A percentile compares a stretch with the other conserved stretches of the same genome.
Conservation (phyloP, 2,797 vertebrate species). For the Sebastes kiyomatsui region DNA sequence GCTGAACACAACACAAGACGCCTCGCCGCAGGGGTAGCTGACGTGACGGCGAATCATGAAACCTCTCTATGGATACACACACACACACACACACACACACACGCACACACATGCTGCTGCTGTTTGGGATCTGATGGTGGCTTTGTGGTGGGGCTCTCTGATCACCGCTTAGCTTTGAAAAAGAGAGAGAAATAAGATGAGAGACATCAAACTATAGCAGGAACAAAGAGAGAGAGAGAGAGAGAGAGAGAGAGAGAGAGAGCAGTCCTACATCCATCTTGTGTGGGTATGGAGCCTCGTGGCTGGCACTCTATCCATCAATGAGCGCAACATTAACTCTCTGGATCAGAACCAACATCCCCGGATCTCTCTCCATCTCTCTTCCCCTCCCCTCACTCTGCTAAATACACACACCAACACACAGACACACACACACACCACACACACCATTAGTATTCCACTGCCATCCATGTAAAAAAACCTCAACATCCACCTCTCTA, state of each 20-base stretch:
- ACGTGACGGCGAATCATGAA: not conserved
- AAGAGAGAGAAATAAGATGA: slow-evolving; percentile 48
- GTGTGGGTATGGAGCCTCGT: slow-evolving; percentile 92
- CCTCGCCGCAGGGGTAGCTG: not conserved
- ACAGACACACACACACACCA: slow-evolving; percentile 26
- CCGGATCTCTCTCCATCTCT: slow-evolving; percentile 75
- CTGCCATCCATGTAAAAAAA: slow-evolving; percentile 51
- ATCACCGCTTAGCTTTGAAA: slow-evolving; percentile 61
- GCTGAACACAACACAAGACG: not conserved
- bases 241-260: slow-evolving; percentile 76
- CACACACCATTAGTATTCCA: slow-evolving; percentile 66
- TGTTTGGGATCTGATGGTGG: slow-evolving; percentile 64
- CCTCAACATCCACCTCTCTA: slow-evolving; percentile 53
- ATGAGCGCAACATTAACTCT: slow-evolving; percentile 98
- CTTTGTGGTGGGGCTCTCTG: slow-evolving; percentile 56
- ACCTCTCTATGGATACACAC: not conserved
- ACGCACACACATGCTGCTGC: slow-evolving; percentile 48
- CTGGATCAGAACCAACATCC: slow-evolving; percentile 93
- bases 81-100: not conserved
- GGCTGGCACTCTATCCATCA: slow-evolving; percentile 96
- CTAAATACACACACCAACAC: slow-evolving; percentile 70
- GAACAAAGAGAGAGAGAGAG: slow-evolving; percentile 17
- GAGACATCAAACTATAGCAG: slow-evolving; percentile 57
- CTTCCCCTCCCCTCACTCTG: slow-evolving; percentile 68
- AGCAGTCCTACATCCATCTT: slow-evolving; percentile 91